Base-by-base conservation (phyloP, 2,888 invertebrate species). In the Liodrosophila aerea region DNA sequence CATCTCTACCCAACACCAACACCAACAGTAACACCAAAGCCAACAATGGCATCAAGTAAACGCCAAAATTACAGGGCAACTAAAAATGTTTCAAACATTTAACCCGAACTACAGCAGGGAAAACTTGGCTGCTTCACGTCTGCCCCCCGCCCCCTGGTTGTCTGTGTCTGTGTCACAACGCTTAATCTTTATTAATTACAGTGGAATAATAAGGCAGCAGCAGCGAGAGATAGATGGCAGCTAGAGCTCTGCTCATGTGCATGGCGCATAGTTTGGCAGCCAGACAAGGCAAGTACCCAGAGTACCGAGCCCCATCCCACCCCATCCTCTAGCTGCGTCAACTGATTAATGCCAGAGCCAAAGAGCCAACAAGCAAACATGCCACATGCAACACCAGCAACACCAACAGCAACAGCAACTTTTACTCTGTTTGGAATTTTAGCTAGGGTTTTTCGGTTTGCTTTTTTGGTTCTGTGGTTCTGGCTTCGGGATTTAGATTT, bases 121-220 rank as follows among this genome's bases (percentile, higher is more conserved):
- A 62, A 67, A 68, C 60, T 63, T 68, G 49, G 47, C 68, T 61
- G 56, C 47, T 53, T 5, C 22, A 22, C 40, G 57, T 50, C 64
- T 65, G 57, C 40, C 40, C 41, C 36, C 47, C 18, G 9, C 36
- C 12, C 29, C 15, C 30, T 4, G 2, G 12, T 53, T 27, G 22
- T 13, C 41, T 46, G 30, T 52, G 53, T 36, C 81, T 76, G 70
- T 83, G 78, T 78, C 84, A 76, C 80, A 86, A 50, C 82, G 76
- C 80, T 88, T 87, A 88, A 87, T 87, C 87, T 88, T 87, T 87
- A 87, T 87, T 87, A 87, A 87, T 87, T 87, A 85, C 88, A 81
- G 76, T 77, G 85, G 69, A 80, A 80, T 80, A 86, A 88, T 87
- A 86, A 83, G 73, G 75, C 72, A 64, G 63, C 58, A 67, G 22